Conservation (phyloP, 2,888 invertebrate genomes). For the Yponomeuta malinellus region DNA sequence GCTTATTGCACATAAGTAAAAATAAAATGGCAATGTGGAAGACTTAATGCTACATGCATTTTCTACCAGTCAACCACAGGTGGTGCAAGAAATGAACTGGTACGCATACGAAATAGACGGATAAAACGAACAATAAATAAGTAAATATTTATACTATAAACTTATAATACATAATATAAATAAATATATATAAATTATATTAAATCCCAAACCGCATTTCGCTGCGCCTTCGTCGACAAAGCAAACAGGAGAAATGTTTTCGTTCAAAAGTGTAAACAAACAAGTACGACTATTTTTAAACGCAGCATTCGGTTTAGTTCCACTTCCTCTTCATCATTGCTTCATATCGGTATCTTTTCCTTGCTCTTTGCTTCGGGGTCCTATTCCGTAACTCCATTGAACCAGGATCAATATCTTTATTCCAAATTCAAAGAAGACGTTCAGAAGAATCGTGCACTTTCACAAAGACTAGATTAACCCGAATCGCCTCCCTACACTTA, state of each 20-base stretch:
- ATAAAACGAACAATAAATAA: too few species aligned
- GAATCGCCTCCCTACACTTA: background rate
- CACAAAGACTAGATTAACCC: background rate
- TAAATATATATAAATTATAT: too few species aligned
- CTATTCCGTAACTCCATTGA: background rate
- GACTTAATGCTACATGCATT: too few species aligned
- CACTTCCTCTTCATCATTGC: background rate
- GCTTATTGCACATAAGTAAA: too few species aligned
- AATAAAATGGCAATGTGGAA: too few species aligned
- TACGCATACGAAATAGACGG: too few species aligned
- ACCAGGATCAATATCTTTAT: background rate
- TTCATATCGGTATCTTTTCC: constrained; percentile 9
- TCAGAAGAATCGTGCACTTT: background rate
- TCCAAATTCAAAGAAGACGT: background rate
- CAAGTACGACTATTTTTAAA: background rate
- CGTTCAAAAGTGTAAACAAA: background rate
- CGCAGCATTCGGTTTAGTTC: background rate
- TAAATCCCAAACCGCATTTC: too few species aligned
- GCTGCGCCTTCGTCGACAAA: background rate
- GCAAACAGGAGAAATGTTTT: background rate
- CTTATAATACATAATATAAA: too few species aligned
- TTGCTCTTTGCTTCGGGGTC: background rate
- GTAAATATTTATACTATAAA: too few species aligned
- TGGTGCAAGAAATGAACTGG: too few species aligned
- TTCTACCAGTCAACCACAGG: too few species aligned